A percentile compares a stretch with the other conserved stretches of the same genome.
phyloP scores from a whole-genome alignment of 2,113 vertebrate species.

The mouse (Mus musculus) region GRCm39 chr11:42074501-42075000 shows the following conservation, averaged over 20 bases:
- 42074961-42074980: not conserved
- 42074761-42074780: not conserved
- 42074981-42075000: not conserved
- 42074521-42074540: not conserved
- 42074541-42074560: not conserved
- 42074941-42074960: not conserved
- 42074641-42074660: not conserved
- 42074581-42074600: not conserved
- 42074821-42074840: constrained; percentile 9
- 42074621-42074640: not conserved
- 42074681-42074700: not conserved
- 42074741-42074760: not conserved
- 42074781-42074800: not conserved
- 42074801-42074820: not conserved
- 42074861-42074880: not conserved
- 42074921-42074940: not conserved
- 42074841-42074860: not conserved
- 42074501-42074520: not conserved
- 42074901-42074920: not conserved
- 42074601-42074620: not conserved
- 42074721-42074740: not conserved
- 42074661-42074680: not conserved
- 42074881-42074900: not conserved
- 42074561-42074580: not conserved
- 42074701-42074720: not conserved